Evolutionary conservation across 1,140 invertebrate species (phyloP), one percentile per base, ranked within the genome.

Genomic region (Patella vulgata): DNA sequence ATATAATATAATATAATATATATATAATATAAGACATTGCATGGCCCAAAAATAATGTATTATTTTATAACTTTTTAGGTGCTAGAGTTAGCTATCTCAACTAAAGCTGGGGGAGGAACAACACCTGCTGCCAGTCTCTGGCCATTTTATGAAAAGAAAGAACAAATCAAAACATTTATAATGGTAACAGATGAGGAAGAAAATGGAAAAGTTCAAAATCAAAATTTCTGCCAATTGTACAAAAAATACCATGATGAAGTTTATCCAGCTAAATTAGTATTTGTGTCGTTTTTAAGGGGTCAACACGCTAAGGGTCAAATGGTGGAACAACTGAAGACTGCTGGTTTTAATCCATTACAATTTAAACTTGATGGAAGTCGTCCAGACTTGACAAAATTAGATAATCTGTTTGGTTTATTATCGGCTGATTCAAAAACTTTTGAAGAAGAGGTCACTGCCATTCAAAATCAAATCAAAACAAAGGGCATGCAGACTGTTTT

Each of bases 181-280:
- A 74, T 83, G 55, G 82, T 82, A 1, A 83, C 82, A 27, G 82
- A 83, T 71, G 82, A 83, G 55, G 81, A 83, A 56, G 82, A 83
- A 61, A 84, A 82, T 59, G 46, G 42, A 27, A 42, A 48, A 23
- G 27, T 11, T 28, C 12, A 70, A n/a, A 55, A 50, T 56, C 51
- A 9, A 60, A 76, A 75, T 12, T 83, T 83, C 63, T 56, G 67
- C 19, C 47, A 63, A 14, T 51, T 83, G 43, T 83, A 71, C 68
- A 66, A 72, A 51, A 80, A 77, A 51, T 83, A 83, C 62, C 62
- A 72, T 56, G 70, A 78, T 4, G 80, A 82, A 36, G 77, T 83
- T 9, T 81, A 70, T 60, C 80, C 80, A 40, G 78, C 79, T 8
- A 73, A 73, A 40, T 62, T 84, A 12, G 79, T 84, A 0, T 82